Base-by-base conservation (phyloP, 2,113 vertebrate species). In the Equus quagga region DNA sequence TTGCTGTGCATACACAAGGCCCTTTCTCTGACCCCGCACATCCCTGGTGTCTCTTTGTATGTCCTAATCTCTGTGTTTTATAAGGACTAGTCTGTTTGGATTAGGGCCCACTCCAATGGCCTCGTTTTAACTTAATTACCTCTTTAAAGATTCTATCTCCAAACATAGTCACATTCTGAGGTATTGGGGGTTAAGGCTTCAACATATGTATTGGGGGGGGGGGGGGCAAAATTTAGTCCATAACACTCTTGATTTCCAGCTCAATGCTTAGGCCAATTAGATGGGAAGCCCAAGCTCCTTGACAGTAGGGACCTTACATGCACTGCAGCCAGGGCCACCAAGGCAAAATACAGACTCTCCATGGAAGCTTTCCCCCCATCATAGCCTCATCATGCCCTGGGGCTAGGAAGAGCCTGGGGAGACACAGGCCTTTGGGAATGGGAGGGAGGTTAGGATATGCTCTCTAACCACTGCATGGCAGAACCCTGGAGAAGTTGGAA, bases 91-190 rank as follows among this genome's bases (percentile, higher is more conserved):
- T 73, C n/a, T 83, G 8, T 49, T 1, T 73, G 13, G 62, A 83
- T 14, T 69, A 89, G 62, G 1, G 26, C 11, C 10, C n/a, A 33
- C 2, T 46, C 19, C 17, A 44, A 87, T 51, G 49, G 64, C 21
- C 54, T 95, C 18, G 31, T 81, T 84, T 96, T 81, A 91, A 88
- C 28, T 49, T 21, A 64, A 76, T 91, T 89, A 62, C 28, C 12
- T 58, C 44, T 58, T 56, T 51, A 86, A 85, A 51, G n/a, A 28
- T 8, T 18, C 8, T 46, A 36, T 84, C 33, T 78, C 54, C 21
- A 93, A 85, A 91, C 18, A 49, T 0, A 78, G 31, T 81, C 28
- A 80, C 10, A 41, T 79, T 93, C 19, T 26, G 17, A 73, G 69
- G 81, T 28, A 24, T 6, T 21, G 17, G 33, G 19, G 6, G 18